Evolutionary conservation across 2,113 vertebrate species (phyloP), one percentile per base, ranked within the genome.

Genomic region (Cephalopholis sonnerati): DNA sequence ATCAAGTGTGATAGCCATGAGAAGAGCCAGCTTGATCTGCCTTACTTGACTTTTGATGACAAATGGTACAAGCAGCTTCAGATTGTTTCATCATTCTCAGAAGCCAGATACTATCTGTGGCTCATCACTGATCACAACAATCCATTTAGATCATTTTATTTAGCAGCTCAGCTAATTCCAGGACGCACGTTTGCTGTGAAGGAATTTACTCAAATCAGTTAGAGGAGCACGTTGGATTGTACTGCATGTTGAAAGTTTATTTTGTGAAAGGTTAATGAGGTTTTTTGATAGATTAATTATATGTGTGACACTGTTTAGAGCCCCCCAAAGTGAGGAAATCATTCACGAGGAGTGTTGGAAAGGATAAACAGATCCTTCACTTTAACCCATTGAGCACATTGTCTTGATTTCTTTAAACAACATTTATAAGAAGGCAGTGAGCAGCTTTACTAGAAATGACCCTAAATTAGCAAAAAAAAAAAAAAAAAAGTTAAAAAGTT

Each of bases 11-110:
- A 79, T 51, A 48, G 51, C 44, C 36, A 50, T 64, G 57, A 64
- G 73, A 64, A 39, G 51, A 77, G 62, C 53, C 66, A 70, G 32
- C 51, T 78, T 74, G 73, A 85, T 79, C 70, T 55, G 65, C 74
- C 63, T 78, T 39, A 51, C 36, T 63, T 62, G 50, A 69, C 54
- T 63, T 73, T 29, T 76, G 73, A 77, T 67, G 65, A 72, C 44
- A 61, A 82, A 69, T 68, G 67, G 27, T 62, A 44, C 27, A 70
- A 79, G 53, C 50, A 24, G 5, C 39, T 16, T 20, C 41, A n/a
- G 25, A 65, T 44, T 75, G 69, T 69, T 46, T 75, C 44, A 57
- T 83, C 17, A 74, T 68, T 76, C n/a, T 48, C 8, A 58, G 50
- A 77, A 50, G 17, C 13, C 44, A 77, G 39, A 25, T 18, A 15